phyloP scores from a whole-genome alignment of 2,113 vertebrate genomes.

The Podocnemis expansa region DNA sequence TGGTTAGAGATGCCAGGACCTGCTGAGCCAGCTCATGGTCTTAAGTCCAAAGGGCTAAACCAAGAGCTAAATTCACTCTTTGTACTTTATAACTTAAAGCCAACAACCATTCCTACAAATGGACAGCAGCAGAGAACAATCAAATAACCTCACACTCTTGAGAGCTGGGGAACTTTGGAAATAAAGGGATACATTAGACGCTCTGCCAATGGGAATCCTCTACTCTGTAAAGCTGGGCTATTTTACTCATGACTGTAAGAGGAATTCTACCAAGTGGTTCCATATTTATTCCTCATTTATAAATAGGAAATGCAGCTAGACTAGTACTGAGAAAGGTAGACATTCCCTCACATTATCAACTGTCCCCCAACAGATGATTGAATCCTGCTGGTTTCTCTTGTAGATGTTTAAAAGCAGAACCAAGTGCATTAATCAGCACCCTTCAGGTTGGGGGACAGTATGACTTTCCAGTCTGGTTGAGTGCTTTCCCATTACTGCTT shows the following conservation, averaged over 20 bases:
- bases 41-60: slow-evolving; percentile 29
- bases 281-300: neutral
- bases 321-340: neutral
- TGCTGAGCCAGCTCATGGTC: slow-evolving; percentile 14
- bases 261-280: neutral
- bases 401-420: slow-evolving; percentile 1
- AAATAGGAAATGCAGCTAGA: neutral
- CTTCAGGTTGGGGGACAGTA: neutral
- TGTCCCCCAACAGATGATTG: neutral
- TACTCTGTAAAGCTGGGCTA: neutral
- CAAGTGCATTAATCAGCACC: neutral
- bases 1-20: slow-evolving; percentile 9
- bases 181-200: neutral
- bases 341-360: neutral
- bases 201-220: neutral
- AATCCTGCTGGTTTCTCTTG: neutral
- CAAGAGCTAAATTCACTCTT: neutral
- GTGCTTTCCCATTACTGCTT: slow-evolving; percentile 9
- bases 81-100: neutral
- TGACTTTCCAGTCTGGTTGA: neutral
- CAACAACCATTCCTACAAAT: neutral
- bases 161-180: neutral
- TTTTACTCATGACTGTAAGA: neutral
- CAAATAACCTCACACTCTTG: neutral
- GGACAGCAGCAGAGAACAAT: neutral